Evolutionary conservation across 2,888 invertebrate genomes (phyloP), one percentile per base, ranked within the genome.

Genomic region (Pardosa pseudoannulata): DNA sequence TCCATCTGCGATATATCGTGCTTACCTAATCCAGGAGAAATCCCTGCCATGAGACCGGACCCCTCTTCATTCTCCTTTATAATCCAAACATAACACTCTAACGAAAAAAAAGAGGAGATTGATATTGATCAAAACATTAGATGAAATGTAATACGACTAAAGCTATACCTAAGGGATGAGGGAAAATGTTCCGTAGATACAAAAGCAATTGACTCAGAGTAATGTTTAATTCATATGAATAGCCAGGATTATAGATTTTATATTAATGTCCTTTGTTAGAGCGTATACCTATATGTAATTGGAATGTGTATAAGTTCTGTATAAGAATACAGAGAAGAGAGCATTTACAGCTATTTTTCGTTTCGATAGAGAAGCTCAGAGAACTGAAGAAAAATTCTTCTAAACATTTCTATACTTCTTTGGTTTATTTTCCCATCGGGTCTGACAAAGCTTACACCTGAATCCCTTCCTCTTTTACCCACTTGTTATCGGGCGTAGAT

Each of bases 1-100:
- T 83, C 83, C 75, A 78, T 83, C 83, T 56, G 72, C 83, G 76
- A 83, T 83, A 76, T 83, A 76, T 32, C 71, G 78, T 83, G 46
- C 28, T 71, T n/a, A 23, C 7, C 72, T 76, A 78, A 83, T 78
- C 76, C 83, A 13, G 36, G 46, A 72, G 65, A 75, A 83, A 83
- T 72, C 83, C 83, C 76, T 83, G 76, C 83, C 41, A 46, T 46
- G 9, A 2, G 41, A 16, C 9, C 6, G 16, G n/a, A n/a, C n/a
- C 41, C 41, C 41, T n/a, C 16, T 46, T 46, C 41, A 46, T 11
- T 32, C 46, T 41, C 36, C 13, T 29, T 16, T 32, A 46, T 73
- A 73, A 73, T 73, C 73, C 73, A 73, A 73, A 73, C 73, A 56
- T 68, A 36, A 36, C 68, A n/a, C 36, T 23, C 36, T 36, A 19